A percentile compares a stretch with the other conserved stretches of the same genome.
These are phyloP conservation scores for Buphagus erythrorhynchus DNA, from an alignment of 2,797 vertebrate species.

Conservation along the genomic window DNA sequence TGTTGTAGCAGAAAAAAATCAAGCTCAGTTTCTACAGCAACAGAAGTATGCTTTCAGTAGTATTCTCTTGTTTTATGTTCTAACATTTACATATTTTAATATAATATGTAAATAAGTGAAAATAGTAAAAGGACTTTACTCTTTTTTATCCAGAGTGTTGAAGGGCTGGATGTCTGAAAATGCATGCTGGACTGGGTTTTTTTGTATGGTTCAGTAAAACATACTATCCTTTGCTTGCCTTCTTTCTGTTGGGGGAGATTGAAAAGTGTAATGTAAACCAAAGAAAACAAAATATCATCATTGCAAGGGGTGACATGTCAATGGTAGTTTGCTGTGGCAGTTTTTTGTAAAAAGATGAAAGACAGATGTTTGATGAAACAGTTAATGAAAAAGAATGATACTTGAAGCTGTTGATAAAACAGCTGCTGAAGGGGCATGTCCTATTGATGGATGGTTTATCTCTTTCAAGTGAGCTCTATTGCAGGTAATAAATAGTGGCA, in stretches of 20 bases:
- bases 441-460: conserved; percentile 16
- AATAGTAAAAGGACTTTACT: neutral
- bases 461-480: neutral
- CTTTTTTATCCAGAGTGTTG: neutral
- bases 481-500: neutral
- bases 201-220: neutral
- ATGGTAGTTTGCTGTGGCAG: neutral
- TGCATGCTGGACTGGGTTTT: neutral
- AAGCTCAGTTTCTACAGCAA: conserved; percentile 8
- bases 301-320: neutral
- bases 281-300: neutral
- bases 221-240: neutral
- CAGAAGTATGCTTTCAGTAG: neutral
- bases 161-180: neutral
- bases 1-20: neutral
- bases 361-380: neutral
- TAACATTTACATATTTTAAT: neutral
- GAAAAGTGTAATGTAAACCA: neutral
- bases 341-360: neutral
- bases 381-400: conserved; percentile 18
- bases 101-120: neutral
- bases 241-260: neutral
- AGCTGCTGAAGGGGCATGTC: neutral
- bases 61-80: neutral
- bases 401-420: neutral